Conservation (phyloP, 2,888 invertebrate species). For the Drosophila limbata region DNA sequence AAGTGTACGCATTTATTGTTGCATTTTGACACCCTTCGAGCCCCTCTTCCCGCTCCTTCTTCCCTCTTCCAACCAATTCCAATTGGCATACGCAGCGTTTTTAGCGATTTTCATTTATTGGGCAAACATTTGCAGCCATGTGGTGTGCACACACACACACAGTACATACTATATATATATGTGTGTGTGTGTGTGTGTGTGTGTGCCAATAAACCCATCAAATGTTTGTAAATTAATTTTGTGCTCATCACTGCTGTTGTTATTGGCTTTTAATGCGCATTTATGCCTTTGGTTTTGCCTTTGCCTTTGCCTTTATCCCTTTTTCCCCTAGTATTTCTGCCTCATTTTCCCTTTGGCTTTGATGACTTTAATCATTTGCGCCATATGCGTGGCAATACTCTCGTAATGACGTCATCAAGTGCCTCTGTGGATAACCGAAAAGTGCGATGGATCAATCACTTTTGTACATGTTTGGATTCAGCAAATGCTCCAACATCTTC, state of each 20-base stretch:
- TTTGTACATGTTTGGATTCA: slow-evolving; percentile 18
- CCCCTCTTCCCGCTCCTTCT: background rate
- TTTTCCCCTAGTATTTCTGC: background rate
- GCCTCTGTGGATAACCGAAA: slow-evolving; percentile 6
- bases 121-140: slow-evolving; percentile 74
- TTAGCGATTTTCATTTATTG: slow-evolving; percentile 70
- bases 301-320: slow-evolving; percentile 14
- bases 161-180: background rate
- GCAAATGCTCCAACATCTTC: slow-evolving; percentile 1
- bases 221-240: slow-evolving; percentile 79
- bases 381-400: slow-evolving; percentile 62
- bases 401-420: slow-evolving; percentile 61
- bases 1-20: slow-evolving; percentile 70
- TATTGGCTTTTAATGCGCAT: slow-evolving; percentile 78
- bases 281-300: slow-evolving; percentile 43
- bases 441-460: slow-evolving; percentile 27
- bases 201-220: slow-evolving; percentile 60
- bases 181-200: slow-evolving; percentile 22
- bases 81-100: slow-evolving; percentile 46
- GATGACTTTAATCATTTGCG: slow-evolving; percentile 65
- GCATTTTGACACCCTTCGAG: slow-evolving; percentile 54
- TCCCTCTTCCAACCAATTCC: slow-evolving; percentile 3
- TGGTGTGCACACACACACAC: slow-evolving; percentile 30
- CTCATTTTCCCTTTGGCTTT: slow-evolving; percentile 19
- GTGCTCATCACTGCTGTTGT: slow-evolving; percentile 77